Base-by-base conservation (phyloP, 2,113 vertebrate genomes). In the Cryptomyrus ogoouensis region DNA sequence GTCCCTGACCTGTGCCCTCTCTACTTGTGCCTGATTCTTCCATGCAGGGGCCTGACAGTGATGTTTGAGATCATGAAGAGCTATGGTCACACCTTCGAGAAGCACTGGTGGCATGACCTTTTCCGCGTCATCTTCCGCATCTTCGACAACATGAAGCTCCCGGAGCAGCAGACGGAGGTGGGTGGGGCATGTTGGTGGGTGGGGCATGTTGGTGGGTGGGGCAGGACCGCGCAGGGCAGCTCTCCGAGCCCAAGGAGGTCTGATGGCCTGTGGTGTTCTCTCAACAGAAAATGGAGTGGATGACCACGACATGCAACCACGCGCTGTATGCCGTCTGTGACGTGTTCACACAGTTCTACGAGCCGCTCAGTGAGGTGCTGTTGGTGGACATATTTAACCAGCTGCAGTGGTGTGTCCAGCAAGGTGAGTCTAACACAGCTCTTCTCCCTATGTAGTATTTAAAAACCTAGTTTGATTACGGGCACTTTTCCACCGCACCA, bases 1-100 rank as follows among this genome's bases (percentile, higher is more conserved):
- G 88, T 91, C 2, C 90, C 9, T 93, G 19, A 42, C 70, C n/a
- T 62, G 58, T 62, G 58, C 8, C 58, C n/a, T 66, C 58, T 27
- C 58, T 66, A 10, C 58, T 27, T 27, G n/a, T 66, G 8, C 46
- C 24, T 21, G 0, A 88, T 80, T 39, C 87, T 93, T 91, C 19
- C 52, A 93, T 93, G 1, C 94, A 99, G 98, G 92, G 98, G 98
- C 49, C 96, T 99, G 91, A 99, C 98, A 0, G 98, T 99, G 90
- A 99, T 99, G 98, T 99, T 99, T 93, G 98, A 99, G 95, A 99
- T 99, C 92, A 99, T 99, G 98, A 99, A 99, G 95, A 99, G 98
- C 92, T 99, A 99, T 0, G 98, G 98, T 2, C 96, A 97, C 92
- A 98, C 98, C 15, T 99, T 99, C 91, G 97, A 99, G 94, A 98